Conservation (phyloP, 1,140 invertebrate genomes). For the Eumaeus atala region DNA sequence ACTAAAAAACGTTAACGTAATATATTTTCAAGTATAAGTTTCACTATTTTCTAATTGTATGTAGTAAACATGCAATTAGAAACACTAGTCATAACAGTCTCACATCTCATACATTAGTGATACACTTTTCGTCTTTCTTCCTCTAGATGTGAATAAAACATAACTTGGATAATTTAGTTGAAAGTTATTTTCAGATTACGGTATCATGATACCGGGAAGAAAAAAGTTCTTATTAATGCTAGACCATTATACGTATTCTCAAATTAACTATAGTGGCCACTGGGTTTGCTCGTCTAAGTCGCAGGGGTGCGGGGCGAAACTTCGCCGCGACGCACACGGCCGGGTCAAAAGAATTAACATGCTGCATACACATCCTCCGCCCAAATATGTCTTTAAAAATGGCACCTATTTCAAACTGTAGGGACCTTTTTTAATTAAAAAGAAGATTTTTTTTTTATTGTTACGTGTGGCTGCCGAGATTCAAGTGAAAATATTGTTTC, state of each 20-base stretch:
- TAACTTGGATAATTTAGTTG: neutral
- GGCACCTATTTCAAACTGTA: conserved; percentile 8
- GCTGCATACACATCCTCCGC: conserved; percentile 13
- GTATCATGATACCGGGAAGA: conserved; percentile 19
- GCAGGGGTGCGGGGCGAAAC: conserved; percentile 13
- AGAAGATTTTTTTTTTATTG: no score
- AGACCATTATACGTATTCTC: conserved; percentile 19
- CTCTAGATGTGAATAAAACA: neutral
- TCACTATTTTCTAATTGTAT: no score
- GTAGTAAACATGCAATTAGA: no score
- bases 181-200: conserved; percentile 5
- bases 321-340: conserved; percentile 10
- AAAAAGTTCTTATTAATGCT: conserved; percentile 21
- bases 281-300: conserved; percentile 22
- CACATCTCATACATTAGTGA: no score
- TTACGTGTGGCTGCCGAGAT: no score
- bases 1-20: no score
- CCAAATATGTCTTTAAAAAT: conserved; percentile 9
- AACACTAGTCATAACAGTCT: no score
- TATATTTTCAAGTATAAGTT: no score
- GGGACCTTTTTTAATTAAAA: no score
- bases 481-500: no score
- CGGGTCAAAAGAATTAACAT: conserved; percentile 3
- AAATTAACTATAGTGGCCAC: conserved; percentile 16
- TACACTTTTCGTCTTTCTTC: no score